phyloP scores from a whole-genome alignment of 2,113 vertebrate species.

The Sorex araneus region DNA sequence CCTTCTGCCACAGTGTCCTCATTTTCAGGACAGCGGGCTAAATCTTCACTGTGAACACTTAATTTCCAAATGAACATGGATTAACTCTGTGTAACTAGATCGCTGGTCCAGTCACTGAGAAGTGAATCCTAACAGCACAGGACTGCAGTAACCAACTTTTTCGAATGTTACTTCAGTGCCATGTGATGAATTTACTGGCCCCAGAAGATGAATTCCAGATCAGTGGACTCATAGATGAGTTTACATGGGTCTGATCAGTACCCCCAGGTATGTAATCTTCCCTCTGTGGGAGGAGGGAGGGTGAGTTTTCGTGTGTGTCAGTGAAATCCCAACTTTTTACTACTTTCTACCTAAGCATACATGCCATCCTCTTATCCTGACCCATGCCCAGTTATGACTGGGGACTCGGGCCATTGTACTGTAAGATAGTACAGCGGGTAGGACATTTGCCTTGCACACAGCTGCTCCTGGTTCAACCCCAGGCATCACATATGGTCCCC shows the following conservation, averaged over 20 bases:
- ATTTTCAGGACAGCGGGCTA: not conserved
- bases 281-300: not conserved
- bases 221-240: not conserved
- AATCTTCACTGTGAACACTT: not conserved
- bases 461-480: too few relatives aligned
- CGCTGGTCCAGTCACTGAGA: slow-evolving; percentile 8
- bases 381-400: not conserved
- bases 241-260: not conserved
- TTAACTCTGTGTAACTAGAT: slow-evolving; percentile 7
- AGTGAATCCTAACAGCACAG: not conserved
- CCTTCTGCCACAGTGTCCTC: not conserved
- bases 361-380: not conserved
- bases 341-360: not conserved
- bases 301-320: not conserved
- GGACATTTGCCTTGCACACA: too few relatives aligned
- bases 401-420: not conserved
- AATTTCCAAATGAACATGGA: slow-evolving; percentile 38
- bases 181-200: not conserved
- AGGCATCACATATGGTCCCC: too few relatives aligned
- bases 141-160: slow-evolving; percentile 22
- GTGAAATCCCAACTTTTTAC: slow-evolving; percentile 22
- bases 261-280: not conserved
- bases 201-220: not conserved
- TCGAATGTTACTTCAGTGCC: not conserved
- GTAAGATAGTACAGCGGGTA: not conserved